A percentile compares a stretch with the other conserved stretches of the same genome.
Conservation (phyloP, 23 tunicate species). For the Oikopleura dioica region DNA sequence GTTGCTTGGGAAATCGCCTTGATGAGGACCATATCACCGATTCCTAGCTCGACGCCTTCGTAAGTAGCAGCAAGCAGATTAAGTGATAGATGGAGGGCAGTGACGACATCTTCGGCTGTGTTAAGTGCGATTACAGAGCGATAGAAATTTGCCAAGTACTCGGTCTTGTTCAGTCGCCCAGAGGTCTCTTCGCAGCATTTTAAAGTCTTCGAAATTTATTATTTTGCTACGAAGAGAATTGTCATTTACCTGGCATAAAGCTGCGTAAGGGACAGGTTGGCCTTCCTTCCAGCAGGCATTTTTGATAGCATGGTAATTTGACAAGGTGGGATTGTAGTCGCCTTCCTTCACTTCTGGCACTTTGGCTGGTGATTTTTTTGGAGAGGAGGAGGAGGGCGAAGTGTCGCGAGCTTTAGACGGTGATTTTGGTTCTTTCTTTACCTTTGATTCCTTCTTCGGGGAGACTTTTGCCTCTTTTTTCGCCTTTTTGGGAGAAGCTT, state of each 20-base stretch:
- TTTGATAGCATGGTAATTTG: conserved; percentile 61
- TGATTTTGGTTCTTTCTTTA: too few relatives aligned
- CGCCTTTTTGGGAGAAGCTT: background rate
- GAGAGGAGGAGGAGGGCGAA: background rate
- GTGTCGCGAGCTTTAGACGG: too few relatives aligned
- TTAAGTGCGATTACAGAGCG: conserved; percentile 10
- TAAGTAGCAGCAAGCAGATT: conserved; percentile 89
- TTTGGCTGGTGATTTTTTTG: background rate
- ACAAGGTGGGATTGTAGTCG: conserved; percentile 38
- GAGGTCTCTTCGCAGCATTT: conserved; percentile 9
- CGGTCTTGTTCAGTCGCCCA: background rate
- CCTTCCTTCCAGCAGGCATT: conserved; percentile 77
- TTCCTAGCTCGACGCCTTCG: conserved; percentile 90
- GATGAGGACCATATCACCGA: conserved; percentile 23
- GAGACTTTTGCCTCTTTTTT: background rate
- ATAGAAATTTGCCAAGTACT: background rate
- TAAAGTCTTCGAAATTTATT: background rate
- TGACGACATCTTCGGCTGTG: conserved; percentile 50
- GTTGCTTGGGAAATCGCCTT: conserved; percentile 76
- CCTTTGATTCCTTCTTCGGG: background rate
- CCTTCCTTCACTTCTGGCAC: background rate
- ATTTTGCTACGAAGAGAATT: too few relatives aligned
- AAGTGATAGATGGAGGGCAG: conserved; percentile 49
- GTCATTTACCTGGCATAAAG: too few relatives aligned
- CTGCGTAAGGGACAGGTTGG: background rate